Conservation (phyloP, 1,140 invertebrate species). For the Helicoverpa armigera region DNA sequence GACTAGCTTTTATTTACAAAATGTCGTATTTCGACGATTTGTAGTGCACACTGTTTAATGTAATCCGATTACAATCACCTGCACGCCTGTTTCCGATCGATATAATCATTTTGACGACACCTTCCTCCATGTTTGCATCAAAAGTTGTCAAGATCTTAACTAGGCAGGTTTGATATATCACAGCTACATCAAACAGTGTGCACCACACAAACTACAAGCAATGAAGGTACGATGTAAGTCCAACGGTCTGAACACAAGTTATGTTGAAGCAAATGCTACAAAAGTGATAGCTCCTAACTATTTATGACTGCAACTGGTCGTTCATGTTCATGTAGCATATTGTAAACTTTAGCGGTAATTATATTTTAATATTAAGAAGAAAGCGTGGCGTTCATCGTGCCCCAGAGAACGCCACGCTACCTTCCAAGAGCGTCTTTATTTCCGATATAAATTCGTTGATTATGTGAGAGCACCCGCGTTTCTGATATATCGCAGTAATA, state of each 20-base stretch:
- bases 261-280: too few relatives aligned
- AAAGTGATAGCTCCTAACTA: too few relatives aligned
- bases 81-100: background rate
- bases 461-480: background rate
- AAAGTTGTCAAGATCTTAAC: background rate
- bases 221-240: too few relatives aligned
- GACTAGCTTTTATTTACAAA: too few relatives aligned
- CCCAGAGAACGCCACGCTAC: too few relatives aligned
- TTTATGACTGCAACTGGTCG: too few relatives aligned
- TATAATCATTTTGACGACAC: background rate
- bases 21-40: too few relatives aligned
- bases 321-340: too few relatives aligned
- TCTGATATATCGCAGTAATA: slow-evolving; percentile 18
- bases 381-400: too few relatives aligned
- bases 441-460: background rate
- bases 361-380: too few relatives aligned
- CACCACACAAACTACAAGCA: background rate
- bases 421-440: background rate
- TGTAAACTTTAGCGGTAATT: too few relatives aligned
- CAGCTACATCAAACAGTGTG: background rate
- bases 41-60: background rate
- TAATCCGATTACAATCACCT: background rate
- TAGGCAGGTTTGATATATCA: background rate
- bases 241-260: too few relatives aligned
- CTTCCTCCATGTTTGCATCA: background rate